Base-by-base conservation (phyloP, 2,113 vertebrate genomes). In the Phylloscopus whistleri region DNA sequence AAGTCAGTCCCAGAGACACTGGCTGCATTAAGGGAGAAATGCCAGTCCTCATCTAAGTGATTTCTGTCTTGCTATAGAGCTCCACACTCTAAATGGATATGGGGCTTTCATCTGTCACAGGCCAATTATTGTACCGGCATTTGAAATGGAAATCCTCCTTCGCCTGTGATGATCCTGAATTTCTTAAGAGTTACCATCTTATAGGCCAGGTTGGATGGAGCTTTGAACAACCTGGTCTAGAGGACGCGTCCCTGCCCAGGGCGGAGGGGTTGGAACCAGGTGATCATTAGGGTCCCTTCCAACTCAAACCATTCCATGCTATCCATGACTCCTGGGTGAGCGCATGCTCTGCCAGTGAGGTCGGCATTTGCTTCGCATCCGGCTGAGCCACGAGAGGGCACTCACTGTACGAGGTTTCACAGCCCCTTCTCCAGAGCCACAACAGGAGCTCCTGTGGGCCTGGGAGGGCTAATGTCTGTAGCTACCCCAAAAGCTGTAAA, bases 331-430 rank as follows among this genome's bases (percentile, higher is more conserved):
- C 48, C 51, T 67, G 63, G 17, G 33, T 2, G 26, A 37, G 48
- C 0, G 2, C 15, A 7, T 0, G 9, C 59, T 52, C 31, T 39
- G 21, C 19, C 66, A 14, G 0, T 0, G 52, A 63, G 73, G 64
- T 12, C 6, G 37, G 59, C 16, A 37, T 44, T 49, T 48, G 86
- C 44, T 78, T 17, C 0, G 11, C 58, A 60, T 3, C 7, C 18
- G 2, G 16, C 58, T 20, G 70, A 85, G 87, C 97, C 92, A 98
- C 95, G 68, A 98, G 97, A 94, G 97, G 97, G 97, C 97, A 96
- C 94, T 92, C 94, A 13, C 43, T 72, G 86, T 26, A 80, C 8
- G 16, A 80, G 84, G 59, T 85, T 90, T 51, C 81, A 26, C 53
- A 70, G 12, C 26, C 26, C 70, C 43, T 75, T n/a, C 67, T 69